Conservation (phyloP, 1,140 invertebrate genomes). For the Hylaeus volcanicus region DNA sequence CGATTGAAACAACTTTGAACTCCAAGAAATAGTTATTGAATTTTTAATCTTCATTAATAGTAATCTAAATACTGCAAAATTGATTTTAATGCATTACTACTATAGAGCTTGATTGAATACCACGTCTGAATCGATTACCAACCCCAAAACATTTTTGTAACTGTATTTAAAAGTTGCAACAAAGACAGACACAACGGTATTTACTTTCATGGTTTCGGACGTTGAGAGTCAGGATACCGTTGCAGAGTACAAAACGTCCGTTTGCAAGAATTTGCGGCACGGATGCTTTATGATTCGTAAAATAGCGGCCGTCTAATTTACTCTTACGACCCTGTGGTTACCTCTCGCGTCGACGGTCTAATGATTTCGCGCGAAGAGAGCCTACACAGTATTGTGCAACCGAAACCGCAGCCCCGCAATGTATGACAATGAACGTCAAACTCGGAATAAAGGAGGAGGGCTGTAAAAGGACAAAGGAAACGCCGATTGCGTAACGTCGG, state of each 20-base stretch:
- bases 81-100: too few relatives aligned
- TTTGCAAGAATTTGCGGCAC: neutral
- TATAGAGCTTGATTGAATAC: too few relatives aligned
- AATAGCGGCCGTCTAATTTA: slow-evolving; percentile 21
- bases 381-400: neutral
- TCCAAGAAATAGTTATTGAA: too few relatives aligned
- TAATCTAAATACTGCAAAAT: too few relatives aligned
- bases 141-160: too few relatives aligned
- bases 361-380: slow-evolving; percentile 20
- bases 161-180: neutral
- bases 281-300: slow-evolving; percentile 23
- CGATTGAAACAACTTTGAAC: too few relatives aligned
- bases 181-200: neutral
- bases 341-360: slow-evolving; percentile 16
- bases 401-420: slow-evolving; percentile 15
- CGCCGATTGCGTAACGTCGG: neutral
- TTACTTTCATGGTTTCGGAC: neutral
- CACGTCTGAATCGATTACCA: too few relatives aligned
- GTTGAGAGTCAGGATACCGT: too few relatives aligned
- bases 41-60: too few relatives aligned
- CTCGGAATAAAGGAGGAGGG: neutral
- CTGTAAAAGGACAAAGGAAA: neutral
- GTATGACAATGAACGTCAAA: slow-evolving; percentile 16
- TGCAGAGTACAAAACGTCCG: neutral
- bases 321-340: slow-evolving; percentile 21